These are phyloP conservation scores for Limnodromus scolopaceus DNA, from an alignment of 2,797 vertebrate species.

Conservation along the genomic window DNA sequence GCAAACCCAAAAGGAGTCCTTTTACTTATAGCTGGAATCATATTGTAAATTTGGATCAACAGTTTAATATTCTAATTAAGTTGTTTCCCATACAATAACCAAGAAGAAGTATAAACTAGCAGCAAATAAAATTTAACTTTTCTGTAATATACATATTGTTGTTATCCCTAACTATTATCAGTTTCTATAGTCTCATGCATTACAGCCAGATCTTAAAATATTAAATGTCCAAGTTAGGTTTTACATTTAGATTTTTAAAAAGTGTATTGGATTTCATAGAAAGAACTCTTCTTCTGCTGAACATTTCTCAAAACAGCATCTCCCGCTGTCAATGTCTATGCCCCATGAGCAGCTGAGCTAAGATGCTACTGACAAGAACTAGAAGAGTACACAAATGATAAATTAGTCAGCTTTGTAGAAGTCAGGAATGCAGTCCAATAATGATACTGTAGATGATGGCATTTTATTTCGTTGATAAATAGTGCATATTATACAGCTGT, in stretches of 20 bases:
- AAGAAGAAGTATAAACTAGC: neutral
- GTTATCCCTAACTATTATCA: neutral
- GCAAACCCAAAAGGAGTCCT: neutral
- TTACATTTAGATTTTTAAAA: neutral
- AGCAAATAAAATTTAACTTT: neutral
- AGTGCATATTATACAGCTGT: neutral
- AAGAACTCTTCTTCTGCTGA: slow-evolving; percentile 63
- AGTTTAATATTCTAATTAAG: neutral
- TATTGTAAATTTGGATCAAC: neutral
- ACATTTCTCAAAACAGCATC: slow-evolving; percentile 72
- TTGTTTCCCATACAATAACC: neutral
- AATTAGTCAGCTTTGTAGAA: slow-evolving; percentile 70
- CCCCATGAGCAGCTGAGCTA: slow-evolving; percentile 73
- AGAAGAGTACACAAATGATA: slow-evolving; percentile 72
- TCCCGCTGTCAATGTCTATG: slow-evolving; percentile 75
- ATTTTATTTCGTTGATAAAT: slow-evolving; percentile 1
- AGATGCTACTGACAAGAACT: slow-evolving; percentile 71
- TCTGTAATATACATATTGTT: neutral
- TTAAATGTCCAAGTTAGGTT: neutral
- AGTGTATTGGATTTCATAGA: neutral
- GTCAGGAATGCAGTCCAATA: slow-evolving; percentile 50
- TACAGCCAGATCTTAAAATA: neutral
- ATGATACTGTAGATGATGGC: neutral
- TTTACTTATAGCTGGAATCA: neutral
- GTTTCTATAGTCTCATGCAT: neutral